Base-by-base conservation (phyloP, 1,140 invertebrate species). In the Vanessa atalanta region DNA sequence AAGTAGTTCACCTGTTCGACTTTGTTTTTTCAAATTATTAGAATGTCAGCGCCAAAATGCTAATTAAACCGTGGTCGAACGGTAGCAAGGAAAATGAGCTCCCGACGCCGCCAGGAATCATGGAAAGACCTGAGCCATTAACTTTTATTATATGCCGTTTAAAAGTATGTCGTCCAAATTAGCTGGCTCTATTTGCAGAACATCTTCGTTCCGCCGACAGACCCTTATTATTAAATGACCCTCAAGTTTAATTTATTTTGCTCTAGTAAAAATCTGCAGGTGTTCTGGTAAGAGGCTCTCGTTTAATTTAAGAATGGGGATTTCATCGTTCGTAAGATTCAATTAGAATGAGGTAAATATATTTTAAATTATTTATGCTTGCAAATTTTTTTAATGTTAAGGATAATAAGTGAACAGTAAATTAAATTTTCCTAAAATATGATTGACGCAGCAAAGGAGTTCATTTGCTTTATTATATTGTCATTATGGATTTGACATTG, bases 121-220 rank as follows among this genome's bases (percentile, higher is more conserved):
- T 83, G 84, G 73, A 31, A 61, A 61, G 57, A 82, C 85, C 82
- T 85, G 85, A 84, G 70, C 86, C 85, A 86, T 89, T 88, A 86
- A 86, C 88, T 88, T 89, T 89, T 89, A 89, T 89, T 89, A 88
- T 79, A 51, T 47, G 68, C 81, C 80, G 81, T 86, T 87, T 86
- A 86, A 86, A 85, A 88, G 80, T 83, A 81, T 84, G 85, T 88
- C 85, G 82, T 83, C 88, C 84, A 89, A 89, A 89, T 89, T 89
- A 86, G 88, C 86, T 89, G 86, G 85, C 81, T 79, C 84, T 87
- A 83, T 75, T 70, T 66, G 73, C 68, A 66, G 68, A 75, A 72
- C 70, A 69, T 73, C 65, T 69, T 68, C 55, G 64, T 31, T 68
- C 47, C 51, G 37, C 51, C 69, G 61, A 75, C 66, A 48, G 53